A percentile compares a stretch with the other conserved stretches of the same genome.
Conservation (phyloP, 2,113 vertebrate genomes). For the Caretta caretta region DNA sequence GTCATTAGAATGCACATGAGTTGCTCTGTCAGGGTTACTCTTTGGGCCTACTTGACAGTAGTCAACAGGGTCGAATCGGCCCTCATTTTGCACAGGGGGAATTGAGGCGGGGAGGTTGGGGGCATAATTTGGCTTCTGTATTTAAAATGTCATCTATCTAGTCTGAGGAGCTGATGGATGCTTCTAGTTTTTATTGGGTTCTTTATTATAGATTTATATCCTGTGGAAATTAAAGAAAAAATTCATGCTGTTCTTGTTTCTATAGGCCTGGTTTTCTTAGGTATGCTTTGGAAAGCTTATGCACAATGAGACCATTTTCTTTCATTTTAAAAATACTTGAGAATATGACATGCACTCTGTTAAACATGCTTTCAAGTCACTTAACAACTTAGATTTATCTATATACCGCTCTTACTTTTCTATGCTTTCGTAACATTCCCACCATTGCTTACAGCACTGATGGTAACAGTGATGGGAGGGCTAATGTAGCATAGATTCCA, state of each 20-base stretch:
- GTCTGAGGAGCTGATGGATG: background rate
- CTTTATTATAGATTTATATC: conserved; percentile 29
- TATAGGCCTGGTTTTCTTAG: background rate
- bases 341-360: background rate
- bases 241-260: background rate
- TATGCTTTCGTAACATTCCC: background rate
- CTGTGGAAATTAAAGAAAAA: background rate
- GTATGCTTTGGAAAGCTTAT: conserved; percentile 34
- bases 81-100: conserved; percentile 49
- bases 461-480: background rate
- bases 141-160: conserved; percentile 65
- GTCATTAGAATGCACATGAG: conserved; percentile 51
- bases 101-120: conserved; percentile 19
- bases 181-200: conserved; percentile 3
- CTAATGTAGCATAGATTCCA: background rate
- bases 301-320: background rate
- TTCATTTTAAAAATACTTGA: background rate
- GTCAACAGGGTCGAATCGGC: conserved; percentile 33
- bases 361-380: background rate
- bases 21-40: conserved; percentile 40
- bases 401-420: background rate
- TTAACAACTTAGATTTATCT: background rate
- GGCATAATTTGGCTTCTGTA: conserved; percentile 43
- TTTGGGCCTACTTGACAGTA: background rate
- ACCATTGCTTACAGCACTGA: background rate